These are phyloP conservation scores for Percopsis transmontana DNA, from an alignment of 2,113 vertebrate species.

Conservation along the genomic window DNA sequence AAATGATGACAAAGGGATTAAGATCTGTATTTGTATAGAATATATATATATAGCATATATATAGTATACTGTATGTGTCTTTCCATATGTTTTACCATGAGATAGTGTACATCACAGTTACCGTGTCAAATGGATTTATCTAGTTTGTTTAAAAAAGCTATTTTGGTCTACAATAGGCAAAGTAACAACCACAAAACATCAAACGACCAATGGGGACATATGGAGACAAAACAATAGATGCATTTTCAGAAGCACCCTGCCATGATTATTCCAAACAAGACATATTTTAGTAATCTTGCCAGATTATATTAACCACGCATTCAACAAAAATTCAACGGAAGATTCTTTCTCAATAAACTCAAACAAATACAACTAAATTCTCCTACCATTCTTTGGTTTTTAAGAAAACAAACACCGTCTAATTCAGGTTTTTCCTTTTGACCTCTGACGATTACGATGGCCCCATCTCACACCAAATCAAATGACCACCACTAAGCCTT, in stretches of 20 bases:
- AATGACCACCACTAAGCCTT: slow-evolving; percentile 22
- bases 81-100: slow-evolving; percentile 60
- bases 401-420: slow-evolving; percentile 65
- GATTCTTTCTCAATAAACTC: slow-evolving; percentile 52
- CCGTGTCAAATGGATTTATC: slow-evolving; percentile 63
- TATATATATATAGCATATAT: neutral
- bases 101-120: slow-evolving; percentile 65
- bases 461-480: slow-evolving; percentile 30
- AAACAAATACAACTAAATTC: slow-evolving; percentile 47
- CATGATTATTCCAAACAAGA: slow-evolving; percentile 40
- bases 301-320: slow-evolving; percentile 28
- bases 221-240: slow-evolving; percentile 48
- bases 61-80: neutral
- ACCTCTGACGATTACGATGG: slow-evolving; percentile 48
- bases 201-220: slow-evolving; percentile 53
- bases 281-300: slow-evolving; percentile 41
- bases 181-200: slow-evolving; percentile 68
- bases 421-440: slow-evolving; percentile 36
- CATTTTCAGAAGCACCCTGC: slow-evolving; percentile 59
- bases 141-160: slow-evolving; percentile 59
- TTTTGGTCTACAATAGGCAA: slow-evolving; percentile 76
- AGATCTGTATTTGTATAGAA: slow-evolving; percentile 36
- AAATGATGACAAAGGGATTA: slow-evolving; percentile 67
- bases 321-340: slow-evolving; percentile 32
- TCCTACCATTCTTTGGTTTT: slow-evolving; percentile 76